Base-by-base conservation (phyloP, 2,888 invertebrate genomes). In the Autographa pulchrina region DNA sequence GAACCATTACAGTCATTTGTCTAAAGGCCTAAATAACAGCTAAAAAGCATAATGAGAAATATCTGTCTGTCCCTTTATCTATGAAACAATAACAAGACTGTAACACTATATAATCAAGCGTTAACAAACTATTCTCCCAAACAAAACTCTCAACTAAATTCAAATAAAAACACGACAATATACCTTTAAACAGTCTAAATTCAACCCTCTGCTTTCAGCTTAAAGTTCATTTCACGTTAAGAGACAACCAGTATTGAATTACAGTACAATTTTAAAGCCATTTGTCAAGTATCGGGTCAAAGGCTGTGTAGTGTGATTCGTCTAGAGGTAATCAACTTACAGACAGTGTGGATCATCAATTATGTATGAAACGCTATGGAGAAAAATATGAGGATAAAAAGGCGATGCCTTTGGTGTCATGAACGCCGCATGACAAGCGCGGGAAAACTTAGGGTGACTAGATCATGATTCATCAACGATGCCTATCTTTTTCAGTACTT, bases 241-340 rank as follows among this genome's bases (percentile, higher is more conserved):
- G 68, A 38, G 25, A n/a, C 6, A 48, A 13, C 0, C 0, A 56
- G 43, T 77, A 70, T 72, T 72, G 74, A 77, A 75, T 79, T 78
- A 82, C 82, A 78, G 74, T 83, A 84, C 86, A 86, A 89, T 87
- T 89, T 88, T 84, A 85, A 88, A 90, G 91, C 88, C 91, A 92
- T 93, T 93, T 93, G 93, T 93, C 93, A 93, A 90, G 84, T 75
- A 82, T 78, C 71, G 85, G 91, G 92, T 92, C 93, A 91, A 86
- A 91, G 92, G 92, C 91, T 89, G 90, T 81, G 85, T 90, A 90
- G 92, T 89, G 90, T 84, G 87, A 92, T 91, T 87, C 90, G 91
- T 90, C 90, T 90, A 89, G 86, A 88, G 88, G 87, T 92, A 92
- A 93, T 92, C 92, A 92, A 92, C 89, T 85, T 76, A 89, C 81